Evolutionary conservation across 2,113 vertebrate species (phyloP), one percentile per base, ranked within the genome.

Genomic region (Larimichthys crocea): DNA sequence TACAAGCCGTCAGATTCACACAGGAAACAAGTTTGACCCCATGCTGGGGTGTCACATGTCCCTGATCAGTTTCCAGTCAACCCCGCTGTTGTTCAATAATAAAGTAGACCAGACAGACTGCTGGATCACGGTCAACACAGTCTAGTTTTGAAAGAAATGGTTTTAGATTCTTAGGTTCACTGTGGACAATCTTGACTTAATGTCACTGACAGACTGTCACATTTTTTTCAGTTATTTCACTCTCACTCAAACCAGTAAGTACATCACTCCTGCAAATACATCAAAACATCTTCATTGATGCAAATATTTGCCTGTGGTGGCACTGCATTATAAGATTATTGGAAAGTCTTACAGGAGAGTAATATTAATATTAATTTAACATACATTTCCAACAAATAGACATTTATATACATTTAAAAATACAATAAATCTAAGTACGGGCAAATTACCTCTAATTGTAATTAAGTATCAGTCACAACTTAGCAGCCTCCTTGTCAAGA

Each of bases 21-120:
- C 60, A 83, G 84, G 70, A 82, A 79, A 67, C 29, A 2, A 50
- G 60, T 53, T 40, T 57, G 60, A 71, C 71, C 80, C 22, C 61
- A 24, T 59, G 56, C 80, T 50, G 57, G 6, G 71, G 81, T 90
- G 83, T 90, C 62, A 1, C 70, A 69, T 89, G 79, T 81, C 79
- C 5, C 66, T 66, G 64, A 61, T 86, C 66, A 64, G 77, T 72
- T 79, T 85, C 67, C 73, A 76, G 3, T 59, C 57, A 65, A 57
- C 75, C 29, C 50, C 40, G 31, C 70, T 50, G 46, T 29, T 68
- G 53, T 84, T 89, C 40, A 87, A 82, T 88, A 77, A 84, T 87
- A 42, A 70, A 91, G 53, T 24, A 82, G 68, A 63, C 10, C 24
- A 53, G 56, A 20, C 55, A 40, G 56, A 50, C n/a, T 55, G 12